A percentile compares a stretch with the other conserved stretches of the same genome.
These are phyloP conservation scores for Setipinna tenuifilis DNA, from an alignment of 2,797 vertebrate species.

Conservation along the genomic window DNA sequence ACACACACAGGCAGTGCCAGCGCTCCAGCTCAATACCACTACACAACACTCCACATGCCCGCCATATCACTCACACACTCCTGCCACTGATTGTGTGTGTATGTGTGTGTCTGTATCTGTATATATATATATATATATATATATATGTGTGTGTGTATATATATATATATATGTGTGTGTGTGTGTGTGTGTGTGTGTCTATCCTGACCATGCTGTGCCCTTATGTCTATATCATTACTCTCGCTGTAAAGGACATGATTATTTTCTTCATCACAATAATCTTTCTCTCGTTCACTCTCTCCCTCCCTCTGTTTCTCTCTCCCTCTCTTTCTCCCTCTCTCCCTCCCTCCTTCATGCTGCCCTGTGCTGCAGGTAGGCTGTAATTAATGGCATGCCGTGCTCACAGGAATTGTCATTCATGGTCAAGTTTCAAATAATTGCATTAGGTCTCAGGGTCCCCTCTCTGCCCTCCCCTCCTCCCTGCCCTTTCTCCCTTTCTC, in stretches of 20 bases:
- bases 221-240: slow-evolving; percentile 51
- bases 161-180: slow-evolving; percentile 27
- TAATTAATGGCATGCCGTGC: slow-evolving; percentile 71
- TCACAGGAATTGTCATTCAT: slow-evolving; percentile 73
- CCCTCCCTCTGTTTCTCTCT: slow-evolving; percentile 34
- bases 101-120: not conserved
- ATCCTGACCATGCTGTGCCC: slow-evolving; percentile 42
- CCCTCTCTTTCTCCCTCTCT: slow-evolving; percentile 39
- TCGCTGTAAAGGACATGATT: slow-evolving; percentile 27
- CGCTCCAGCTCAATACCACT: slow-evolving; percentile 66
- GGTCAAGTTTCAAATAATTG: slow-evolving; percentile 76
- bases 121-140: not conserved
- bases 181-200: slow-evolving; percentile 23
- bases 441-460: slow-evolving; percentile 63
- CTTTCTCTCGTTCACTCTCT: slow-evolving; percentile 50
- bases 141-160: not conserved
- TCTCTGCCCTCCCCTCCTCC: slow-evolving; percentile 48
- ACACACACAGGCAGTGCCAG: slow-evolving; percentile 60
- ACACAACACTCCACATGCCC: slow-evolving; percentile 65
- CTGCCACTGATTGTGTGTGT: slow-evolving; percentile 26
- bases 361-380: slow-evolving; percentile 59
- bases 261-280: slow-evolving; percentile 47
- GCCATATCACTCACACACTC: slow-evolving; percentile 62
- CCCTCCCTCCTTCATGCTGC: slow-evolving; percentile 33
- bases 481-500: slow-evolving; percentile 34